Evolutionary conservation across 1,140 invertebrate genomes (phyloP).

Genomic region (Calycopis cecrops): DNA sequence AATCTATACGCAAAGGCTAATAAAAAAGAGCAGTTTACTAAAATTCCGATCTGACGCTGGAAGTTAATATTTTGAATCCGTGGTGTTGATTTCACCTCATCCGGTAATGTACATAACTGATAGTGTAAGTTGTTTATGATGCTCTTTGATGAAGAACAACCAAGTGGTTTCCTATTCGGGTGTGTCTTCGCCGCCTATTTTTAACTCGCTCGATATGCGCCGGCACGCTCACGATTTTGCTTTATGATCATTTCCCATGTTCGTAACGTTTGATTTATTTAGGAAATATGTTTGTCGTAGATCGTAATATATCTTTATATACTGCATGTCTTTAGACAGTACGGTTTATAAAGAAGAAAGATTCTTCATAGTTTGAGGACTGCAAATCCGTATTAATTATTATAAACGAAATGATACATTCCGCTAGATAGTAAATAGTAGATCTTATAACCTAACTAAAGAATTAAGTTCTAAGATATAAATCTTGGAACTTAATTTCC

Average conservation of each 20-base stretch:
- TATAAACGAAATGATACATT: no score
- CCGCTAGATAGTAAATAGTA: no score
- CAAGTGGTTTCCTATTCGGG: slow-evolving; percentile 61
- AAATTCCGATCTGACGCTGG: no score
- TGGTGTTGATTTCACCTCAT: slow-evolving; percentile 5
- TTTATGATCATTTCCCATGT: slow-evolving; percentile 38
- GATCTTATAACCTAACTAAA: no score
- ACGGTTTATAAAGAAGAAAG: no score
- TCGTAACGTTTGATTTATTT: slow-evolving; percentile 7
- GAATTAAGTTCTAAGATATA: no score
- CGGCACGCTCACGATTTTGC: slow-evolving; percentile 50
- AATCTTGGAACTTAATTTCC: no score
- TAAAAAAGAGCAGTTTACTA: no score
- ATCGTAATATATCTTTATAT: neutral
- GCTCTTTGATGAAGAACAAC: slow-evolving; percentile 40
- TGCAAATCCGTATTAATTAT: no score
- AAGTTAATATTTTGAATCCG: neutral
- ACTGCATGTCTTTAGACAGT: no score
- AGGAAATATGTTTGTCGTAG: neutral
- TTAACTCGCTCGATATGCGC: slow-evolving; percentile 47
- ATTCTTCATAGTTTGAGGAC: no score
- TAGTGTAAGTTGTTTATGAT: slow-evolving; percentile 38
- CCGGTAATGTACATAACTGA: slow-evolving; percentile 21
- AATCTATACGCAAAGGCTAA: no score
- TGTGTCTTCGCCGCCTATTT: slow-evolving; percentile 62